Conservation (phyloP, 1,140 invertebrate genomes). For the Meloidogyne floridensis region DNA sequence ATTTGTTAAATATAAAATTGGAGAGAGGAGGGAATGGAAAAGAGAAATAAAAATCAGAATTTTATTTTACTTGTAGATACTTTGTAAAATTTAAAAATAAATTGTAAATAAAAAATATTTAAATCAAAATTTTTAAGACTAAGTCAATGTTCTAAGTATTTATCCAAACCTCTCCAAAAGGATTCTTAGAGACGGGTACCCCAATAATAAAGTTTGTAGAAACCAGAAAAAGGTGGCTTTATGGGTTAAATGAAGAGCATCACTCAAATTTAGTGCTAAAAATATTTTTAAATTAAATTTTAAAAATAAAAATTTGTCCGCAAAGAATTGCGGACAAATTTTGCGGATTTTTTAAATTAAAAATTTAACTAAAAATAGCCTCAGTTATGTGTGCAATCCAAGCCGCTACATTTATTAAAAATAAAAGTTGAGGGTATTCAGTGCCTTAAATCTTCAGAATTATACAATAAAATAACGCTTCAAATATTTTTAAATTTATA, state of each 20-base stretch:
- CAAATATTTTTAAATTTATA: constrained; percentile 7
- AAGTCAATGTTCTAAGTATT: too few relatives aligned
- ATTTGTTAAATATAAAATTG: background rate
- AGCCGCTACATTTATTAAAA: constrained; percentile 54
- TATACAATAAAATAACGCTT: background rate
- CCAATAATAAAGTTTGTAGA: constrained; percentile 17
- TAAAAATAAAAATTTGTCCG: too few relatives aligned
- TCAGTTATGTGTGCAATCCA: constrained; percentile 52
- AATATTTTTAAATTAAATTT: background rate
- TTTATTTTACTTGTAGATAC: too few relatives aligned
- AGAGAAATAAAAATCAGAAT: too few relatives aligned
- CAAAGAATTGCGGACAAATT: background rate
- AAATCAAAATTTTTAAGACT: too few relatives aligned
- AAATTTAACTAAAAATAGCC: constrained; percentile 30
- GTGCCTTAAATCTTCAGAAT: constrained; percentile 35
- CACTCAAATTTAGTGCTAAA: constrained; percentile 46
- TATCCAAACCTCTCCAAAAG: background rate
- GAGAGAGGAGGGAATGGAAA: background rate
- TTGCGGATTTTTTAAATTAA: background rate
- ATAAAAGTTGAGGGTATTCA: constrained; percentile 32
- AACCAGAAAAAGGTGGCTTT: constrained; percentile 35
- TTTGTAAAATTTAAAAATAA: too few relatives aligned
- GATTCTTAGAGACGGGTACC: constrained; percentile 13
- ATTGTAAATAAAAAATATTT: too few relatives aligned
- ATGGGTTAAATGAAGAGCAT: constrained; percentile 53